These are phyloP conservation scores for Tridacna gigas DNA, from an alignment of 2,888 invertebrate genomes.

Conservation along the genomic window DNA sequence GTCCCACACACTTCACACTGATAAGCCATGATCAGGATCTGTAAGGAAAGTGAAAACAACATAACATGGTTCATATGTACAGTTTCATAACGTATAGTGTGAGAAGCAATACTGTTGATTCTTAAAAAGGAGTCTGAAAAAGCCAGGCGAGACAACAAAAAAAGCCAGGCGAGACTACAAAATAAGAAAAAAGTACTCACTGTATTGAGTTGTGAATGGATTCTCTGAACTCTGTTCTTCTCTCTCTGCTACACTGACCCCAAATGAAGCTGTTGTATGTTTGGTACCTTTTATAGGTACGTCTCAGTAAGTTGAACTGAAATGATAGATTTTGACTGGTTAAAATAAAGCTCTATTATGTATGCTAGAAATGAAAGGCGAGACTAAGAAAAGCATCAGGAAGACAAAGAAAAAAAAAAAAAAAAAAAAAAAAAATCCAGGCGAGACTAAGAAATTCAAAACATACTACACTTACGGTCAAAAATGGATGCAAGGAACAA, in stretches of 20 bases:
- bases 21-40: too few relatives aligned
- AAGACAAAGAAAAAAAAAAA: too few relatives aligned
- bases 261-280: background rate
- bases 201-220: too few relatives aligned
- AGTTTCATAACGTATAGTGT: too few relatives aligned
- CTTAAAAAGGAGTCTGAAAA: too few relatives aligned
- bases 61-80: too few relatives aligned
- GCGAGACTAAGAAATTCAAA: background rate
- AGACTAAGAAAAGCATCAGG: constrained; percentile 26
- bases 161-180: constrained; percentile 9
- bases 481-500: background rate
- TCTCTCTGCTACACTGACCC: background rate
- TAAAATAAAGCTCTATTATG: too few relatives aligned
- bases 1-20: too few relatives aligned
- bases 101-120: too few relatives aligned
- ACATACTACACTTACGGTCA: background rate
- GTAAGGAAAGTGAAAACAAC: too few relatives aligned
- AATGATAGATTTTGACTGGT: background rate
- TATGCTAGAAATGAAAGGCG: background rate
- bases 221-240: too few relatives aligned
- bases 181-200: background rate
- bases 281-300: background rate
- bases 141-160: constrained; percentile 17
- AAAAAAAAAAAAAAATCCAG: too few relatives aligned
- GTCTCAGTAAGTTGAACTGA: background rate